These are phyloP conservation scores for Drosophila parabipectinata DNA, from an alignment of 1,140 invertebrate genomes.

Conservation along the genomic window DNA sequence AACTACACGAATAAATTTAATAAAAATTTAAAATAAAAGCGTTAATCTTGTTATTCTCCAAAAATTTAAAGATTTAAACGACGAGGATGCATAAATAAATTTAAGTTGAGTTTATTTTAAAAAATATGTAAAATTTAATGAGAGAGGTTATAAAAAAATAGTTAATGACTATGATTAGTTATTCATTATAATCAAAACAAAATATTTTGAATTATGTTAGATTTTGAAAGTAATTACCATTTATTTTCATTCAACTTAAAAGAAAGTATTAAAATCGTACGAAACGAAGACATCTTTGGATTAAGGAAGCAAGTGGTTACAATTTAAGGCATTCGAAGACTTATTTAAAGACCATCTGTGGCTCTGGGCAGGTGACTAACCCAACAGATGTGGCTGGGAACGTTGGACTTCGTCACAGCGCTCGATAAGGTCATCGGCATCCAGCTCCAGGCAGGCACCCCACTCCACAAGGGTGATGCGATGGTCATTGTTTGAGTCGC, in stretches of 20 bases:
- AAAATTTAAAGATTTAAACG: slow-evolving; percentile 8
- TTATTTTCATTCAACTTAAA: slow-evolving; percentile 27
- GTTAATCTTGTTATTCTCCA: slow-evolving; percentile 59
- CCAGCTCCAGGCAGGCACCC: slow-evolving; percentile 95
- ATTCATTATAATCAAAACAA: too few species aligned
- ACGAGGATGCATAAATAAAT: background rate
- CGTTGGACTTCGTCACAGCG: slow-evolving; percentile 78
- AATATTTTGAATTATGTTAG: background rate
- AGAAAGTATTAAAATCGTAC: slow-evolving; percentile 6
- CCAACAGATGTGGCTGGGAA: slow-evolving; percentile 65
- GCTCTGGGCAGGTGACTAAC: slow-evolving; percentile 31
- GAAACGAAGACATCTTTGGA: slow-evolving; percentile 20
- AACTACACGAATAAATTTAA: slow-evolving; percentile 81
- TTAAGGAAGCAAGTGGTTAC: slow-evolving; percentile 17
- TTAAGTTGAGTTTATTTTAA: background rate
- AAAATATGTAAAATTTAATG: slow-evolving; percentile 3
- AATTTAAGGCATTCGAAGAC: slow-evolving; percentile 8
- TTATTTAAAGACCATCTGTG: background rate
- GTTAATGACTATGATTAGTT: too few species aligned
- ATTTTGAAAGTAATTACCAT: slow-evolving; percentile 1
- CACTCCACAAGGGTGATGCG: slow-evolving; percentile 95
- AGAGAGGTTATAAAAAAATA: background rate
- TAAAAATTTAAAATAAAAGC: slow-evolving; percentile 57
- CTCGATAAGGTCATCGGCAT: slow-evolving; percentile 85
- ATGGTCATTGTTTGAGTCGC: slow-evolving; percentile 94